Percentiles rank a stretch among this genome's conserved stretches.
Evolutionary conservation across 2,888 invertebrate species (phyloP).

Genomic region (Neelides folsomi): DNA sequence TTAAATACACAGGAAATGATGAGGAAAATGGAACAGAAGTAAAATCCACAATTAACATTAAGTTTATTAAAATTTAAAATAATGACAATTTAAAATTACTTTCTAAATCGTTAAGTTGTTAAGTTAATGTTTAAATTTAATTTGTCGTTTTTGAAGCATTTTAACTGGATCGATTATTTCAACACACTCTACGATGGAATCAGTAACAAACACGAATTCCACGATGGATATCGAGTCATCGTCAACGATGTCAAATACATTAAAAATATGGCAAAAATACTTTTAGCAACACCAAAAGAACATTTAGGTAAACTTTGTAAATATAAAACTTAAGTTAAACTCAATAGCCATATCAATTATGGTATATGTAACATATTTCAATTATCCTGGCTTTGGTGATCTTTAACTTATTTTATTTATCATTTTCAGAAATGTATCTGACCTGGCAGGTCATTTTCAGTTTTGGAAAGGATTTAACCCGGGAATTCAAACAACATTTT

Average conservation of each 20-base stretch:
- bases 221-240: slow-evolving; percentile 21
- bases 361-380: no score
- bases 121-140: neutral
- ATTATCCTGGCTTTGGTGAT: no score
- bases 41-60: neutral
- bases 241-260: slow-evolving; percentile 28
- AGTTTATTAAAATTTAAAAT: no score
- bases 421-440: slow-evolving; percentile 25
- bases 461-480: slow-evolving; percentile 29
- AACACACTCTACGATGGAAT: slow-evolving; percentile 21
- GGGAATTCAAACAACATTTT: slow-evolving; percentile 26
- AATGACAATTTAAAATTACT: no score
- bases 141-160: slow-evolving; percentile 12
- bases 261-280: slow-evolving; percentile 17
- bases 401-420: no score
- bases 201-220: slow-evolving; percentile 13
- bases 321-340: neutral
- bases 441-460: slow-evolving; percentile 30
- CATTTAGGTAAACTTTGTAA: slow-evolving; percentile 15
- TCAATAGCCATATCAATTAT: no score
- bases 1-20: neutral
- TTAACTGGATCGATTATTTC: slow-evolving; percentile 31
- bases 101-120: neutral
- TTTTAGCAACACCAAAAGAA: slow-evolving; percentile 17
- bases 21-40: neutral